Percentiles rank a stretch among this genome's conserved stretches.
Conservation (phyloP, 2,888 invertebrate species). For the Lysandra coridon region DNA sequence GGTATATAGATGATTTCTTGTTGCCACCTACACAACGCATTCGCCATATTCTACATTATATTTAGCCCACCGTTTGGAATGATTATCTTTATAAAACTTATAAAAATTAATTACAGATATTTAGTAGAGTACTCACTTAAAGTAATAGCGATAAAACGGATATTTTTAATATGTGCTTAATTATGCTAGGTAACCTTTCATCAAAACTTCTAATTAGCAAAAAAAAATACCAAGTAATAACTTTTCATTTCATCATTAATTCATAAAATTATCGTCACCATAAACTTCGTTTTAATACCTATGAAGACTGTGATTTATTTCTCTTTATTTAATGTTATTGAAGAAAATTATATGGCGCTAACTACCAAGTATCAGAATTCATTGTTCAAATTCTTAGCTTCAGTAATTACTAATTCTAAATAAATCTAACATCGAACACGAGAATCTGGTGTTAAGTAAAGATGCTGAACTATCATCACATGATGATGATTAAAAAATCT, state of each 20-base stretch:
- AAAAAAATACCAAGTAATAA: neutral
- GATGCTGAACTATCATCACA: neutral
- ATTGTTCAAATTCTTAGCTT: neutral
- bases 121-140: neutral
- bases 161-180: neutral
- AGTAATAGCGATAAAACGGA: neutral
- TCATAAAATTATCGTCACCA: constrained; percentile 13
- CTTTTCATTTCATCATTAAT: constrained; percentile 3
- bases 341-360: neutral
- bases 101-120: too few relatives aligned
- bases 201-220: neutral
- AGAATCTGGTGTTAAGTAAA: neutral
- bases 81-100: too few relatives aligned
- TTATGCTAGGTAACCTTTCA: neutral
- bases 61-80: too few relatives aligned
- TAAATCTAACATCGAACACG: neutral
- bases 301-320: neutral
- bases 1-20: too few relatives aligned
- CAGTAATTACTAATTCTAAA: neutral
- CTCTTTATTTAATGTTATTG: neutral
- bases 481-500: constrained; percentile 10
- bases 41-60: too few relatives aligned
- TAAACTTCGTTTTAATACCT: neutral
- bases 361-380: neutral
- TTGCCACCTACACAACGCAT: too few relatives aligned